Base-by-base conservation (phyloP, 2,888 invertebrate species). In the Geotrupes spiniger region DNA sequence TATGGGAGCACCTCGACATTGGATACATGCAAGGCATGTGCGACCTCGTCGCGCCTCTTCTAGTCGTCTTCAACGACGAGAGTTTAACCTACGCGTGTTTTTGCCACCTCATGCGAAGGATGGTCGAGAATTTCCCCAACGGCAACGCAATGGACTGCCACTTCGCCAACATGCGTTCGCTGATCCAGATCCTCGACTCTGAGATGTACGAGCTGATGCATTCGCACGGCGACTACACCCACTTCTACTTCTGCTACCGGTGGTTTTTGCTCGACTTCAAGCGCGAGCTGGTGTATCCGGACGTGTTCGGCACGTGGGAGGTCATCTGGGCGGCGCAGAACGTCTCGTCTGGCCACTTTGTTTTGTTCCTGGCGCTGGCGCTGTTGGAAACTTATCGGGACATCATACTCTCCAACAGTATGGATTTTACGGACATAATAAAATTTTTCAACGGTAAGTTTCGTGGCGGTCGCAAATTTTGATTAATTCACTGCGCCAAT, bases 1-100 rank as follows among this genome's bases (percentile, higher is more conserved):
- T 97, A 2, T 96, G 95, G 92, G 91, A 95, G 68, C 91, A 96
- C 69, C 74, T 97, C 58, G 93, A 95, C 39, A 83, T 87, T 27
- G 96, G 96, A 8, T 97, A 97, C 75, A 92, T 96, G 81, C 96
- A 96, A 73, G 96, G 96, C 62, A 97, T 96, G 96, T 96, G 96
- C 72, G 96, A 96, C 74, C 77, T 97, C 50, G 92, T 89, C 1
- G 96, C 96, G 0, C 96, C 95, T 0, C 76, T 97, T 1, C 78
- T 97, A 12, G 95, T 96, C 10, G 87, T 92, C 64, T 87, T 94
- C 75, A 88, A 92, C 65, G 94, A 97, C 69, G 96, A 96, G 72
- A 89, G 92, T 0, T 74, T 87, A 8, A 88, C 94, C 1, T 93
- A 95, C 69, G 91, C 92, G 49, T 89, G 95, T 67, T 97, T 97